These are phyloP conservation scores for Meles meles DNA, from an alignment of 2,113 vertebrate genomes.

Conservation along the genomic window DNA sequence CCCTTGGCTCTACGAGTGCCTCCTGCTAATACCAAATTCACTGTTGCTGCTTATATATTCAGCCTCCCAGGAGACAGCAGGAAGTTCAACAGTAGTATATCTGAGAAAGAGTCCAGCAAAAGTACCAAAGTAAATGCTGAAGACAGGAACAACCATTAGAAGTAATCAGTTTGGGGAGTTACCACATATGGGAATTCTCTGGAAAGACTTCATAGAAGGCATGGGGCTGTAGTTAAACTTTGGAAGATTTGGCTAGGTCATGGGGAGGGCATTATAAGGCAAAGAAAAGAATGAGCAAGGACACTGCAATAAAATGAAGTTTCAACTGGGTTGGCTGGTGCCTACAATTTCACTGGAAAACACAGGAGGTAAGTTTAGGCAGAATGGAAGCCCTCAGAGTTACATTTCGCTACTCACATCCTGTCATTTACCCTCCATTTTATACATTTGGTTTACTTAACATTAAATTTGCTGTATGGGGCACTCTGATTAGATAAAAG, in stretches of 20 bases:
- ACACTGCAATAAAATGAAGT: background rate
- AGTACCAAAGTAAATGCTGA: background rate
- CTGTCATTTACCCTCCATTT: constrained; percentile 7
- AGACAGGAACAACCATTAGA: background rate
- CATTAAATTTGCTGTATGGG: background rate
- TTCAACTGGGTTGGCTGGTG: background rate
- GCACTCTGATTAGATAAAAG: background rate
- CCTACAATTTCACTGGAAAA: background rate
- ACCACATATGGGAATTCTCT: background rate
- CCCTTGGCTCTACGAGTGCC: no score
- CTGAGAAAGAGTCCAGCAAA: background rate
- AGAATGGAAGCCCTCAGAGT: background rate
- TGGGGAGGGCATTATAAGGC: background rate
- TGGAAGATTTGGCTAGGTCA: background rate
- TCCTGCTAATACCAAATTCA: background rate
- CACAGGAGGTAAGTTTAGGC: background rate
- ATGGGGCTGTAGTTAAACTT: background rate
- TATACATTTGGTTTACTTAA: constrained; percentile 23
- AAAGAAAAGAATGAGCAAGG: background rate
- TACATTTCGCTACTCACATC: background rate
- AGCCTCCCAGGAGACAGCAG: background rate
- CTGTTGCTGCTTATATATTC: background rate
- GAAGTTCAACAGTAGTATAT: background rate
- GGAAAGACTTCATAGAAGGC: background rate
- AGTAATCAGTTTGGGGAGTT: background rate